These are phyloP conservation scores for Ennomos fuscantarius DNA, from an alignment of 2,888 invertebrate genomes.

Conservation along the genomic window DNA sequence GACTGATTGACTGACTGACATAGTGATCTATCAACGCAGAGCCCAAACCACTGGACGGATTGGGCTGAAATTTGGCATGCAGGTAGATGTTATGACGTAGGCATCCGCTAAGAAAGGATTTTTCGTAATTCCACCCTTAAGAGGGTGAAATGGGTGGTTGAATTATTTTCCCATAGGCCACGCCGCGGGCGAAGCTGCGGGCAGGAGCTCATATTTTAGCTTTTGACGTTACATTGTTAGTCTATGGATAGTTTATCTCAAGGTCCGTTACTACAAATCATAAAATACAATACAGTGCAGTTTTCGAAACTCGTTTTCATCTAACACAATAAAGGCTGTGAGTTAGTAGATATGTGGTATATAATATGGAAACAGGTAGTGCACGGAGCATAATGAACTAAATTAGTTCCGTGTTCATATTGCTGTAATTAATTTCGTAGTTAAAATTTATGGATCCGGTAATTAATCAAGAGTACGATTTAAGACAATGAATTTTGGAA, in stretches of 20 bases:
- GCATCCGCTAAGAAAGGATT: too few species aligned
- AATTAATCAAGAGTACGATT: constrained; percentile 9
- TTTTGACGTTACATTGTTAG: constrained; percentile 2
- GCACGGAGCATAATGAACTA: constrained; percentile 16
- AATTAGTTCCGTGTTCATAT: constrained; percentile 28
- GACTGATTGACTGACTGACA: too few species aligned
- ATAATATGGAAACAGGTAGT: constrained; percentile 29
- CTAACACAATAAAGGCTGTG: constrained; percentile 17
- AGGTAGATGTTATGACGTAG: too few species aligned
- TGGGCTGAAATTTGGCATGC: too few species aligned
- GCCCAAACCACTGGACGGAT: too few species aligned
- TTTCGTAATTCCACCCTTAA: too few species aligned
- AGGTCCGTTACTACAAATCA: neutral
- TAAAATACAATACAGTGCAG: constrained; percentile 15
- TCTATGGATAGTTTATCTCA: neutral
- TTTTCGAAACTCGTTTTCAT: constrained; percentile 21
- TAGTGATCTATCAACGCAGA: too few species aligned
- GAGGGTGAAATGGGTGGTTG: too few species aligned
- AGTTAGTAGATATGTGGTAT: constrained; percentile 30
- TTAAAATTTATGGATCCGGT: constrained; percentile 14
- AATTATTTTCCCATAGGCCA: too few species aligned
- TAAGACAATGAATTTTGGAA: too few species aligned
- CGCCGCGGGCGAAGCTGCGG: too few species aligned
- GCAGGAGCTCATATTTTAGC: too few species aligned
- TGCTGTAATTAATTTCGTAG: constrained; percentile 21